A percentile compares a stretch with the other conserved stretches of the same genome.
Conservation (phyloP, 2,797 vertebrate genomes). For the Lerista edwardsae region DNA sequence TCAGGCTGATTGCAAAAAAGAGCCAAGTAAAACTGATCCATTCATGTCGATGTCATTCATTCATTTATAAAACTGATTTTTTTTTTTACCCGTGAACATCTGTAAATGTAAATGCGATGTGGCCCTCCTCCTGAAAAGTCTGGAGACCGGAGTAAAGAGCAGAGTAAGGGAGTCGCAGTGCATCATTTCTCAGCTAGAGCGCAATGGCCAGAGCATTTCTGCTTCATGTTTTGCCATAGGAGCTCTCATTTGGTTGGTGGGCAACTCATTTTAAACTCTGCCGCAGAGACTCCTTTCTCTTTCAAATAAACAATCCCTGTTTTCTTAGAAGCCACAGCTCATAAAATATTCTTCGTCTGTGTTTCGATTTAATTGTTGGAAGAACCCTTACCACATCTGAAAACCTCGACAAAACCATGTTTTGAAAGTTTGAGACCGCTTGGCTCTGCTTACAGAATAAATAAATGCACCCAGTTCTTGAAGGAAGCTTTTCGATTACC, state of each 20-base stretch:
- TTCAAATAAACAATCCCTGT: conserved; percentile 24
- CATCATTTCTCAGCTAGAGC: conserved; percentile 50
- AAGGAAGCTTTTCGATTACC: conserved; percentile 73
- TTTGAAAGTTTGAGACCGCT: conserved; percentile 21
- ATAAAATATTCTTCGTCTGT: conserved; percentile 32
- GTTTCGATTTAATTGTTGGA: conserved; percentile 2
- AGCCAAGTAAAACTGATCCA: too few species aligned
- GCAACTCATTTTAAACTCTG: conserved; percentile 28
- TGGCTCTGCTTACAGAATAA: conserved; percentile 18
- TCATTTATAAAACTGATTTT: too few species aligned
- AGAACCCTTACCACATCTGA: conserved; percentile 44
- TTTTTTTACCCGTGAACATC: too few species aligned
- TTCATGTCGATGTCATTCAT: too few species aligned
- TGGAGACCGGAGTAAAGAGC: too few species aligned
- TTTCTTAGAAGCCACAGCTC: conserved; percentile 23
- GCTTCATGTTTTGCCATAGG: conserved; percentile 58
- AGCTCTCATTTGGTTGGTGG: conserved; percentile 29
- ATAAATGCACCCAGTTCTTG: conserved; percentile 14
- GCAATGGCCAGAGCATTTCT: conserved; percentile 57
- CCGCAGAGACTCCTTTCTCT: conserved; percentile 47
- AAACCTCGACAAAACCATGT: conserved; percentile 36
- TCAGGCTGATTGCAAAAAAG: too few species aligned
- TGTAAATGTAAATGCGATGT: too few species aligned
- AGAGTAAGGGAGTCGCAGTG: conserved; percentile 32
- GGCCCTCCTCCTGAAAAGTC: too few species aligned